Evolutionary conservation across 2,797 vertebrate species (phyloP).

Genomic region (Melanotaenia parkinsoni): DNA sequence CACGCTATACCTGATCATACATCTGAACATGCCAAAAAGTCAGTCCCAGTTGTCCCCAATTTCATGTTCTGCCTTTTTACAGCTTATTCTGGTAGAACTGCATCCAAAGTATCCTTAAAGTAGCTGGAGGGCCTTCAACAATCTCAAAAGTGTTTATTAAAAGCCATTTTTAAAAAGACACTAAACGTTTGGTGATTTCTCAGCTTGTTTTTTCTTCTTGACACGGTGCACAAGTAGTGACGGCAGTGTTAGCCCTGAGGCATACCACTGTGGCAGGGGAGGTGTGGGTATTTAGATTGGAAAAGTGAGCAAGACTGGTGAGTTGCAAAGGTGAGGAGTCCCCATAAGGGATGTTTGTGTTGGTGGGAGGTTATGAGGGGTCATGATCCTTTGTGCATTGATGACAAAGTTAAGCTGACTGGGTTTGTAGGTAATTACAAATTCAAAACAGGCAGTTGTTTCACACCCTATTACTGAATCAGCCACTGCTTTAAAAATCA

Average conservation of each 20-base stretch:
- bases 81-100: conserved; percentile 40
- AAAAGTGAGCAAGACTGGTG: conserved; percentile 49
- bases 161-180: conserved; percentile 41
- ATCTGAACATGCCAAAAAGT: conserved; percentile 54
- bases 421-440: conserved; percentile 49
- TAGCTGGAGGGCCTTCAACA: conserved; percentile 49
- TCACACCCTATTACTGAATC: conserved; percentile 20
- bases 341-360: conserved; percentile 57
- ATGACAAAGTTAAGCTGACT: conserved; percentile 72
- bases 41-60: conserved; percentile 54
- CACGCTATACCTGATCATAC: conserved; percentile 74
- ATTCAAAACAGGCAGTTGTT: conserved; percentile 41
- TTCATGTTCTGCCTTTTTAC: conserved; percentile 58
- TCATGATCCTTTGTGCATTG: conserved; percentile 60
- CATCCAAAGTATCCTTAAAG: conserved; percentile 52
- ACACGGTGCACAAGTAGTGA: conserved; percentile 22
- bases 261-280: conserved; percentile 22
- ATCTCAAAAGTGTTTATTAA: conserved; percentile 32
- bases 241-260: conserved; percentile 28
- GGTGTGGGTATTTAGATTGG: conserved; percentile 57
- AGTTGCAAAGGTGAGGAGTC: conserved; percentile 44
- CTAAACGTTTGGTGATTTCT: conserved; percentile 34
- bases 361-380: conserved; percentile 47
- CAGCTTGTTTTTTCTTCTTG: conserved; percentile 41
- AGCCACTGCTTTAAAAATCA: conserved; percentile 28